phyloP scores from a whole-genome alignment of 2,797 vertebrate genomes.

The Artibeus jamaicensis region DNA sequence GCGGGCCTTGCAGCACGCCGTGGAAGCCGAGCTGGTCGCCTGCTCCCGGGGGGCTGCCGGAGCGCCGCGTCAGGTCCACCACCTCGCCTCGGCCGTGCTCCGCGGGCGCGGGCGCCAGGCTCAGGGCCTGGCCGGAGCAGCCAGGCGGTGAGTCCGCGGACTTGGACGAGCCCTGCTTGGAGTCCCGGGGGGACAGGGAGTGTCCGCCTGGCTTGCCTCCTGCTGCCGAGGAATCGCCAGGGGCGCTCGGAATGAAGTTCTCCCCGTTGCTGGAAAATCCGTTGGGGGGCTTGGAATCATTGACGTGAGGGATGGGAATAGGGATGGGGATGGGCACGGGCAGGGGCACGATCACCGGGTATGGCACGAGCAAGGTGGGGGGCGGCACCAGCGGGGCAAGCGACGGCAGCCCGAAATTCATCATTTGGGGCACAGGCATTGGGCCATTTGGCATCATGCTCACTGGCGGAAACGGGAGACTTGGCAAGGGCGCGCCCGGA shows the following conservation, averaged over 20 bases:
- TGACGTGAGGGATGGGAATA: conserved; percentile 92
- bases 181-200: conserved; percentile 87
- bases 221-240: conserved; percentile 83
- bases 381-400: conserved; percentile 97
- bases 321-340: conserved; percentile 98
- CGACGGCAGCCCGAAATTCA: conserved; percentile 99
- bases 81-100: conserved; percentile 87
- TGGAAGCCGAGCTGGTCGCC: conserved; percentile 84
- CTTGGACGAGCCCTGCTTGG: conserved; percentile 88
- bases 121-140: conserved; percentile 87
- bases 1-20: conserved; percentile 84
- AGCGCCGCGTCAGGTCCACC: conserved; percentile 93
- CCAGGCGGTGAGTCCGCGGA: conserved; percentile 87
- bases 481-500: conserved; percentile 90
- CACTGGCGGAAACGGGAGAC: conserved; percentile 92
- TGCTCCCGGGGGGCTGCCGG: conserved; percentile 84
- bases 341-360: conserved; percentile 97
- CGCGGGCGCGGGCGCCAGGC: conserved; percentile 82
- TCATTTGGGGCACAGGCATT: conserved; percentile 94
- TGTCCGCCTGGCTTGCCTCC: conserved; percentile 87
- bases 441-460: conserved; percentile 97
- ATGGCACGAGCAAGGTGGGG: conserved; percentile 97
- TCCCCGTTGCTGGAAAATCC: conserved; percentile 91
- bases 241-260: conserved; percentile 88
- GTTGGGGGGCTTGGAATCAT: conserved; percentile 90